These are phyloP conservation scores for Serilophus lunatus DNA, from an alignment of 2,113 vertebrate genomes.

Conservation along the genomic window DNA sequence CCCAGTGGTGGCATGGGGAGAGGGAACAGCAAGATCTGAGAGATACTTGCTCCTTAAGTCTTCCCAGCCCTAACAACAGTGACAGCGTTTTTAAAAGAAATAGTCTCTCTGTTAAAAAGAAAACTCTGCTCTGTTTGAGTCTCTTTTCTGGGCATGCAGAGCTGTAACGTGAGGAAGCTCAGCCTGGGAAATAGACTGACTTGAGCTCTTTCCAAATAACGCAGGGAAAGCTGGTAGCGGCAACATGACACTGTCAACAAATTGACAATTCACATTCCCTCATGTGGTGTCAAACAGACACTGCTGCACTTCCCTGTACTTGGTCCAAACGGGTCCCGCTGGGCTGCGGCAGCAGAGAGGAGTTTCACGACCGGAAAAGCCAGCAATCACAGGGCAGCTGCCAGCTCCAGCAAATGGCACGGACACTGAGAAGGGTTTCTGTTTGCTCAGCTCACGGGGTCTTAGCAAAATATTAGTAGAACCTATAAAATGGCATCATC, in stretches of 20 bases:
- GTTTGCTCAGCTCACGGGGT: not conserved
- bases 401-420: not conserved
- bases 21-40: not conserved
- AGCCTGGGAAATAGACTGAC: slow-evolving; percentile 18
- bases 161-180: slow-evolving; percentile 28
- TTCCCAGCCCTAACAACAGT: not conserved
- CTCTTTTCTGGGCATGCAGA: not conserved
- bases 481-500: not conserved
- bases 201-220: slow-evolving; percentile 47
- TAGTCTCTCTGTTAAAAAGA: not conserved
- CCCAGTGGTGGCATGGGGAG: not conserved
- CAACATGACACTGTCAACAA: slow-evolving; percentile 64
- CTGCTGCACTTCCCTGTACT: not conserved
- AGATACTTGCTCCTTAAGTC: not conserved
- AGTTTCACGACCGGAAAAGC: not conserved
- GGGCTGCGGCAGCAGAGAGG: not conserved
- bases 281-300: slow-evolving; percentile 44
- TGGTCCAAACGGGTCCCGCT: not conserved
- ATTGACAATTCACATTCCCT: slow-evolving; percentile 58
- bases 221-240: slow-evolving; percentile 10
- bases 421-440: not conserved
- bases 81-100: not conserved
- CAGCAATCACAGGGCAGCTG: not conserved
- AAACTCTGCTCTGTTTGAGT: not conserved
- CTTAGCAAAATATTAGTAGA: not conserved